Evolutionary conservation across 2,113 vertebrate genomes (phyloP).

Genomic region (Paratilapia polleni): DNA sequence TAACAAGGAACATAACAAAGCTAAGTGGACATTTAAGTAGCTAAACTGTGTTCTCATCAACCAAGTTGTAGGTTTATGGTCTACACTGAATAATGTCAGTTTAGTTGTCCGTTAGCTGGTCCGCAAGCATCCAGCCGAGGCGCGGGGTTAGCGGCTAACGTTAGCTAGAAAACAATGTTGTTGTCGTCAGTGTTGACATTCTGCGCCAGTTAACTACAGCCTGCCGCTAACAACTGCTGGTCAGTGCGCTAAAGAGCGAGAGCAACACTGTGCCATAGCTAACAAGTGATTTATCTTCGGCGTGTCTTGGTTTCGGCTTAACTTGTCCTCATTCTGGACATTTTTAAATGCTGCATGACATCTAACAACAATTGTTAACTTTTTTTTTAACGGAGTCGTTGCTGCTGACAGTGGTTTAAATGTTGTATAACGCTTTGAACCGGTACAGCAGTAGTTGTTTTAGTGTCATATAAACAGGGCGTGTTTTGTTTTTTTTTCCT

Average conservation of each 20-base stretch:
- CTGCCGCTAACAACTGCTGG: neutral
- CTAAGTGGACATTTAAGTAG: neutral
- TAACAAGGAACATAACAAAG: constrained; percentile 14
- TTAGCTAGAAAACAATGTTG: constrained; percentile 33
- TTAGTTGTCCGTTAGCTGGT: neutral
- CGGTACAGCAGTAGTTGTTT: neutral
- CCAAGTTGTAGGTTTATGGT: neutral
- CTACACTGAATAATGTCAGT: neutral
- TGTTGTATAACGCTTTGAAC: neutral
- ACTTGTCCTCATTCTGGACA: rapidly evolving
- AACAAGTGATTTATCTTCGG: neutral
- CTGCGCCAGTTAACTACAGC: neutral
- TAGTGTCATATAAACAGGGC: neutral
- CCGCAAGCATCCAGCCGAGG: no score
- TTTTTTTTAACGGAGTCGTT: neutral
- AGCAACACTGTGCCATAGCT: neutral
- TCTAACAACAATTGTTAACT: neutral
- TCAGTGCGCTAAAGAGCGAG: neutral
- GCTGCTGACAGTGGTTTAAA: neutral
- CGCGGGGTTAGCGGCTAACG: neutral
- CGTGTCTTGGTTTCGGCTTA: neutral
- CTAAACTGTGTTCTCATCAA: neutral
- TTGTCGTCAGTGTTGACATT: constrained; percentile 34
- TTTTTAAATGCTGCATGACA: neutral
- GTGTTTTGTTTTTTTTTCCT: neutral